Evolutionary conservation across 2,113 vertebrate genomes (phyloP).

Genomic region (Calidris pygmaea): DNA sequence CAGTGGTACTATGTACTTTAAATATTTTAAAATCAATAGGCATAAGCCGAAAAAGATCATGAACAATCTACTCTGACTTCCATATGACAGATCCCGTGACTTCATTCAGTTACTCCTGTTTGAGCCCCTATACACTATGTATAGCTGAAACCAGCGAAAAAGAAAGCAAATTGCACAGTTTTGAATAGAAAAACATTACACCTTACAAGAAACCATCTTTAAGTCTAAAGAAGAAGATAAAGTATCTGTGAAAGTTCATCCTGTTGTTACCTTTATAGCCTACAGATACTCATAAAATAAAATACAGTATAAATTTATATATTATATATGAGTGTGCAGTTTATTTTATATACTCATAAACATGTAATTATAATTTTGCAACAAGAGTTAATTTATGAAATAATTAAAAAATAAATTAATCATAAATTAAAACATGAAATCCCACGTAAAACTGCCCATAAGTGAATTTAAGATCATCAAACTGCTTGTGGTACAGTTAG

Average conservation of each 20-base stretch:
- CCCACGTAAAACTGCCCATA: not conserved
- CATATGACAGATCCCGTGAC: not conserved
- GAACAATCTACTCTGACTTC: not conserved
- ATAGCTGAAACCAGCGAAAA: not conserved
- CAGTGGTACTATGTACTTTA: not conserved
- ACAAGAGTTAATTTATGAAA: not conserved
- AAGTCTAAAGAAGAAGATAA: not conserved
- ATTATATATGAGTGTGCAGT: not conserved
- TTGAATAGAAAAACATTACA: not conserved
- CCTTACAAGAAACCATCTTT: not conserved
- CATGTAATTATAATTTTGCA: not conserved
- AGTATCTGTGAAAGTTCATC: not conserved
- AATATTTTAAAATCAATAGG: not conserved
- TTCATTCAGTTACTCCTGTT: not conserved
- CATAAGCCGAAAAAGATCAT: not conserved
- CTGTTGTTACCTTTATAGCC: not conserved
- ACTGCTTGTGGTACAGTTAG: not conserved
- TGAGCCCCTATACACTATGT: not conserved
- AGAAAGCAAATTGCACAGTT: not conserved
- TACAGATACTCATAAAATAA: not conserved
- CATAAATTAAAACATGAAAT: not conserved
- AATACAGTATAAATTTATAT: not conserved
- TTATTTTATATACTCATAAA: not conserved
- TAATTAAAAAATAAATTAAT: not conserved
- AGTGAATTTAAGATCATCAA: not conserved